phyloP scores from a whole-genome alignment of 2,888 invertebrate genomes.

The Bombylius discolor region DNA sequence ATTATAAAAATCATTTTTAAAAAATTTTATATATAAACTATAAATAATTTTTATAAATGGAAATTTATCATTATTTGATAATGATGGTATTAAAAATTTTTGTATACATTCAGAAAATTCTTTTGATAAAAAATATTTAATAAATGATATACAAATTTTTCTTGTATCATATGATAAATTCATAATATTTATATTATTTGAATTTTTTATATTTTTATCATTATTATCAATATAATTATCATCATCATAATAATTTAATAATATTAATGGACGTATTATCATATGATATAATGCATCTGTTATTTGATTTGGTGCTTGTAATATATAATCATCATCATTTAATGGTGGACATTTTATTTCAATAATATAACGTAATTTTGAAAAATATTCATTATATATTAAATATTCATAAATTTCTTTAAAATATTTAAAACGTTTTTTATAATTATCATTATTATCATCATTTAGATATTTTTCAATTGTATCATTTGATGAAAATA shows the following conservation, averaged over 20 bases:
- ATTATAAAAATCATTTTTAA: neutral
- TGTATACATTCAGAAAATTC: constrained; percentile 55
- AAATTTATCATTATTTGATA: constrained; percentile 41
- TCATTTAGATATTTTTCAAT: constrained; percentile 33
- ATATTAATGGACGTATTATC: constrained; percentile 58
- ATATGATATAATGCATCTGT: constrained; percentile 61
- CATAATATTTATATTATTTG: neutral
- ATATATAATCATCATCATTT: constrained; percentile 53
- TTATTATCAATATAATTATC: neutral
- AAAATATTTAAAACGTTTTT: constrained; percentile 25
- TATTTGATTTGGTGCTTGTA: constrained; percentile 57
- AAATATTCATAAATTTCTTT: constrained; percentile 30
- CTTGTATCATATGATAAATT: neutral
- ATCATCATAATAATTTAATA: constrained; percentile 29
- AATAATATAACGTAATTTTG: constrained; percentile 53
- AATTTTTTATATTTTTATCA: neutral
- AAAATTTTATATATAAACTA: neutral
- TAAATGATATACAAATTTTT: constrained; percentile 37
- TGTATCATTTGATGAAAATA: constrained; percentile 48
- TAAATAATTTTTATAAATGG: constrained; percentile 33
- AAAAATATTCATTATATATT: constrained; percentile 46
- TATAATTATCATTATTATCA: neutral
- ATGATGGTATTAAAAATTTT: constrained; percentile 54
- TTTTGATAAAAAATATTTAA: constrained; percentile 51
- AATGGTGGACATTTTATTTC: constrained; percentile 57